A percentile compares a stretch with the other conserved stretches of the same genome.
Evolutionary conservation across 2,113 vertebrate species (phyloP).

Genomic region (Struthio camelus): DNA sequence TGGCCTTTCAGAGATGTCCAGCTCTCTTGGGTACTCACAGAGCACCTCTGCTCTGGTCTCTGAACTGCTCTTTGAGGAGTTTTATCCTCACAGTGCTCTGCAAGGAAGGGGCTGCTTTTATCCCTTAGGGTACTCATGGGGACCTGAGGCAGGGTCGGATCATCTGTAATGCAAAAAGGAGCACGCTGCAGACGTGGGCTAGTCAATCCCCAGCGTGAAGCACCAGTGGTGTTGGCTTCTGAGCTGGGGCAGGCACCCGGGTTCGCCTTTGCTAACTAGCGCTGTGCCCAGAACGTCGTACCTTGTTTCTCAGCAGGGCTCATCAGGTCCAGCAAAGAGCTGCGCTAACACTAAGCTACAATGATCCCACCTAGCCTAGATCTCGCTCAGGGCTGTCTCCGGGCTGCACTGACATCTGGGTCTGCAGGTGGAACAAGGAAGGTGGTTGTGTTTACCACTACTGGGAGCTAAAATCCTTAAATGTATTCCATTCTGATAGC

Average conservation of each 20-base stretch:
- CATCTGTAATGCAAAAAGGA: not conserved
- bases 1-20: not conserved
- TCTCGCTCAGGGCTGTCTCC: not conserved
- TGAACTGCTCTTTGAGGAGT: too few relatives aligned
- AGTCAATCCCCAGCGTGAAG: not conserved
- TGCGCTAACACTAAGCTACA: not conserved
- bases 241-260: not conserved
- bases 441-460: accelerated
- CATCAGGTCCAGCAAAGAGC: not conserved
- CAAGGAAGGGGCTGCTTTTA: not conserved
- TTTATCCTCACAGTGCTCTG: not conserved
- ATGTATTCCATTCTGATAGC: not conserved
- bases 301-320: not conserved
- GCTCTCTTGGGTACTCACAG: not conserved
- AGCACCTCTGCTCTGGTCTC: not conserved
- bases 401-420: too few relatives aligned
- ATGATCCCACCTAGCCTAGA: not conserved
- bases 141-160: not conserved
- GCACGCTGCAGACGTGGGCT: not conserved
- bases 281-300: not conserved
- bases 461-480: not conserved
- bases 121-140: not conserved
- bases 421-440: not conserved
- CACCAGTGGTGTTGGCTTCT: not conserved
- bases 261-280: not conserved